These are phyloP conservation scores for Ibidorhyncha struthersii DNA, from an alignment of 2,113 vertebrate genomes.

Conservation along the genomic window DNA sequence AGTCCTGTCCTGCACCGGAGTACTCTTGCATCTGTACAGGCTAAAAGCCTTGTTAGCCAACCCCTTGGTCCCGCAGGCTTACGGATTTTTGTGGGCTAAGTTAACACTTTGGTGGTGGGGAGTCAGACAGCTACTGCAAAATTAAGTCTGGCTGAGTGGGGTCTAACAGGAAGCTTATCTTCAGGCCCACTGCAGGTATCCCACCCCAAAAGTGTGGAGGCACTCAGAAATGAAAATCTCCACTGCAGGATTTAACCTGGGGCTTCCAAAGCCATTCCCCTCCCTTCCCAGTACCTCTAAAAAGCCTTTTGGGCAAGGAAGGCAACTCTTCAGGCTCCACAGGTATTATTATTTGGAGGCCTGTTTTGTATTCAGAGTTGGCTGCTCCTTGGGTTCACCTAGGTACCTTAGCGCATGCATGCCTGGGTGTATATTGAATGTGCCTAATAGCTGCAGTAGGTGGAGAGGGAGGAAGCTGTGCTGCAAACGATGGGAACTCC, in stretches of 20 bases:
- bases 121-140: conserved; percentile 2
- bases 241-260: background rate
- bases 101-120: background rate
- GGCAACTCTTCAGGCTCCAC: conserved; percentile 56
- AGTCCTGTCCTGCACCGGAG: conserved; percentile 15
- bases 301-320: conserved; percentile 51
- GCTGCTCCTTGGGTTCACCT: conserved; percentile 40
- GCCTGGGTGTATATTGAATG: conserved; percentile 15
- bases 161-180: background rate
- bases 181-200: background rate
- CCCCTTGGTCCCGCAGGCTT: background rate
- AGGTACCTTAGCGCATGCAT: conserved; percentile 23
- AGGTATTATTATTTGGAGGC: background rate
- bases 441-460: conserved; percentile 49
- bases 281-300: conserved; percentile 8
- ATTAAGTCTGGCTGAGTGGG: background rate
- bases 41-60: background rate
- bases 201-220: background rate
- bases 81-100: background rate
- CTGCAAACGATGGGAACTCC: conserved; percentile 63
- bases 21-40: background rate
- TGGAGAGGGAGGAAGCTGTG: conserved; percentile 56
- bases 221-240: background rate
- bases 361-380: conserved; percentile 28
- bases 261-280: background rate